These are phyloP conservation scores for Ciconia nigra DNA, from an alignment of 2,797 vertebrate species.

Conservation along the genomic window DNA sequence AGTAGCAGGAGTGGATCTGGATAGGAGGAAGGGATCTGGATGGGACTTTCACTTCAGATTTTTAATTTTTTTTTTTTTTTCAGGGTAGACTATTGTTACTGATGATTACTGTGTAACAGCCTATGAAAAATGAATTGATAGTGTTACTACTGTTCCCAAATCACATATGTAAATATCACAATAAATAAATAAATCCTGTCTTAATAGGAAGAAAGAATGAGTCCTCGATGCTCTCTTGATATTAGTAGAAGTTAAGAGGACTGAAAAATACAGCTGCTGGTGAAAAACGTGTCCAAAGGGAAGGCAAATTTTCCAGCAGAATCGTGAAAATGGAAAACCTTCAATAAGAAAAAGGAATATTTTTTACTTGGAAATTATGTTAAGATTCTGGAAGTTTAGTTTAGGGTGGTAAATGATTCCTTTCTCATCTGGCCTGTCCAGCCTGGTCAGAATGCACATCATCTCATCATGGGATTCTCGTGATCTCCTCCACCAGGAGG, in stretches of 20 bases:
- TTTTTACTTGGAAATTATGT: neutral
- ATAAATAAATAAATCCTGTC: neutral
- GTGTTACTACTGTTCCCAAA: neutral
- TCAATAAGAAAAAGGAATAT: neutral
- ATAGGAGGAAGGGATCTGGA: neutral
- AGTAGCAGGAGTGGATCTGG: neutral
- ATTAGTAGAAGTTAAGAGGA: neutral
- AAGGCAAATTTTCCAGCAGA: neutral
- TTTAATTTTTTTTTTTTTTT: neutral
- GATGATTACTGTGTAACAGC: neutral
- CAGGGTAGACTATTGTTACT: fast-evolving
- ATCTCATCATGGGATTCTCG: fast-evolving
- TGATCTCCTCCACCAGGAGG: neutral
- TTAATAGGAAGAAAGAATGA: neutral
- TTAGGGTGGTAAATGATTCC: neutral
- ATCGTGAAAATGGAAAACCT: neutral
- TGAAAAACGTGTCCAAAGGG: neutral
- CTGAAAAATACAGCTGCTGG: neutral
- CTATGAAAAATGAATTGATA: neutral
- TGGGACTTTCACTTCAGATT: neutral
- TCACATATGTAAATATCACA: neutral
- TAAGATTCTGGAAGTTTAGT: neutral
- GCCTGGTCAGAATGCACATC: neutral
- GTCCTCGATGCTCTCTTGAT: neutral
- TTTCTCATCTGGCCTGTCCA: neutral